These are phyloP conservation scores for Gulo gulo DNA, from an alignment of 2,113 vertebrate species.

Conservation along the genomic window DNA sequence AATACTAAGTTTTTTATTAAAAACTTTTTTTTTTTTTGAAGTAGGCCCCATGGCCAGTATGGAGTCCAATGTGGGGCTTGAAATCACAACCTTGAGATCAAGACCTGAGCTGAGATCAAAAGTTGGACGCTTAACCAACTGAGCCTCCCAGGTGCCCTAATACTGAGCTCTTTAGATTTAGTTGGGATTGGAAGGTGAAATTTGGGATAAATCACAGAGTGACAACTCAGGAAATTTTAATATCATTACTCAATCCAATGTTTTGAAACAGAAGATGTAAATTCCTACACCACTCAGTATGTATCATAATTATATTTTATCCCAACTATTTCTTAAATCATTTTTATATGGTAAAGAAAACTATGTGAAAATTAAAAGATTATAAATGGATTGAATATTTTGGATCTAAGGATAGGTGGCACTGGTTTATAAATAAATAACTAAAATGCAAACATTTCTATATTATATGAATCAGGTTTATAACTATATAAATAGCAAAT, in stretches of 20 bases:
- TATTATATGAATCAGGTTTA: neutral
- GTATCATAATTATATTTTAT: neutral
- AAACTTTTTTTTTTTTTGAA: neutral
- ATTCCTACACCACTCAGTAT: neutral
- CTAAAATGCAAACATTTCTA: neutral
- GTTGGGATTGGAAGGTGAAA: neutral
- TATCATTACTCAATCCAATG: neutral
- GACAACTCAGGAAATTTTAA: neutral
- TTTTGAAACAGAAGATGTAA: neutral
- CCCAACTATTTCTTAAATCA: neutral
- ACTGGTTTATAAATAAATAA: neutral
- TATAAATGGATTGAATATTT: neutral
- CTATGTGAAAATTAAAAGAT: neutral
- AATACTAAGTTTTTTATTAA: neutral
- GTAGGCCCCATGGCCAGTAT: neutral
- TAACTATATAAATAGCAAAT: neutral
- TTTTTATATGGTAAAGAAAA: neutral
- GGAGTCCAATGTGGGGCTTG: neutral
- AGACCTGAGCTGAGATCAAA: neutral
- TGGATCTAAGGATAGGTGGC: neutral
- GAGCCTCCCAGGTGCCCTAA: neutral
- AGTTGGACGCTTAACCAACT: neutral
- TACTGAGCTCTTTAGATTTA: neutral
- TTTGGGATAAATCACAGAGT: neutral
- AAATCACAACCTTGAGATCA: neutral